Evolutionary conservation across 2,797 vertebrate species (phyloP), one percentile per base, ranked within the genome.

Genomic region (Danio tinwini): DNA sequence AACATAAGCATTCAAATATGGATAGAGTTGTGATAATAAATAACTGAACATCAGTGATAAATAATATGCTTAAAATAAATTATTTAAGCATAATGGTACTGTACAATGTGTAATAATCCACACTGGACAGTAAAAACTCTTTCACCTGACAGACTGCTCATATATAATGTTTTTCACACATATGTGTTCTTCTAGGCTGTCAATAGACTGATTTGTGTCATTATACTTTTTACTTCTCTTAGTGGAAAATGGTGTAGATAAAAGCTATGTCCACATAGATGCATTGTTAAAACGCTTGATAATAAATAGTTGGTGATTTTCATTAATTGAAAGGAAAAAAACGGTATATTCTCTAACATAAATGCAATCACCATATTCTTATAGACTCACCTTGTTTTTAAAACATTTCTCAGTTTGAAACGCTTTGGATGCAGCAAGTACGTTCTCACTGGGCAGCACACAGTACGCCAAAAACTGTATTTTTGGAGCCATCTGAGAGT

Each of bases 351-450:
- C 14, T 61, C n/a, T 44, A 11, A 63, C 16, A 42, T 42, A n/a
- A 5, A 63, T 17, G 39, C 61, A 42, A 63, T 45, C 40, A 19
- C 6, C 40, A 19, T 45, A 64, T 19, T 63, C 16, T 63, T 50
- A 68, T 47, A 11, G 7, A 8, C 11, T 13, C 6, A 93, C 92
- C 89, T 91, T 85, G 80, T 91, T 69, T 47, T 12, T 63, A 52
- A 94, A 91, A 82, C 93, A 94, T 82, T 92, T 90, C 80, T 93
- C 88, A 0, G 76, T 86, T 42, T 78, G 0, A 82, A 93, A 93
- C 4, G 85, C 84, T 4, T 61, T 83, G 8, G 50, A 89, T 61
- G 86, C n/a, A 52, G 91, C 90, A 0, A 94, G 82, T 45, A 93
- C 81, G 0, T 19, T 86, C 45, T 87, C 78, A 85, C 91, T 93